phyloP scores from a whole-genome alignment of 2,113 vertebrate species.

The Catagonus wagneri region DNA sequence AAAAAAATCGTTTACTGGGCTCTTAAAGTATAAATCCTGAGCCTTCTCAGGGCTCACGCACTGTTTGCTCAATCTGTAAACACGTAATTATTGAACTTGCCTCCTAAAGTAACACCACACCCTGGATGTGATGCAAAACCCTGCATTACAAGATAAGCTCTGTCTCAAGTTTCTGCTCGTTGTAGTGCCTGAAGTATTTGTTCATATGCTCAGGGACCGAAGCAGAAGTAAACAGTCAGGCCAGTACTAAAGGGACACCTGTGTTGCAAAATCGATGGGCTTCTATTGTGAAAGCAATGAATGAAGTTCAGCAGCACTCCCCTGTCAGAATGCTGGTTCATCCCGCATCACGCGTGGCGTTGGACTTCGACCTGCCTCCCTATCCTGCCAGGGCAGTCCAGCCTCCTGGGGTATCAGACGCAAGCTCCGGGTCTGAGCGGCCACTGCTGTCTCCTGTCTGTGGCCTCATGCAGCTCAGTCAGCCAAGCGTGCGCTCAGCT shows the following conservation, averaged over 20 bases:
- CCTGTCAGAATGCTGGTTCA: background rate
- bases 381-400: background rate
- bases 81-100: slow-evolving; percentile 81
- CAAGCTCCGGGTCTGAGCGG: background rate
- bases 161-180: slow-evolving; percentile 84
- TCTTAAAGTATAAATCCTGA: slow-evolving; percentile 12
- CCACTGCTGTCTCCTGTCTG: background rate
- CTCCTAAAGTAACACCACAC: slow-evolving; percentile 81
- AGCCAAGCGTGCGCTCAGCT: background rate
- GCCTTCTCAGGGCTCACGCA: slow-evolving; percentile 3
- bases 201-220: slow-evolving; percentile 65
- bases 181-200: slow-evolving; percentile 79
- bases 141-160: slow-evolving; percentile 82
- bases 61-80: slow-evolving; percentile 79
- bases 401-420: background rate
- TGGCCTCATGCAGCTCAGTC: fast-evolving
- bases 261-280: slow-evolving; percentile 75
- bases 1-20: background rate
- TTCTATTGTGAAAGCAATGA: slow-evolving; percentile 74
- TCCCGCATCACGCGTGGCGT: background rate
- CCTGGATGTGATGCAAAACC: slow-evolving; percentile 81
- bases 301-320: slow-evolving; percentile 55
- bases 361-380: slow-evolving; percentile 6
- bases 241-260: slow-evolving; percentile 63
- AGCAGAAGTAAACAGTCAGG: slow-evolving; percentile 79